These are phyloP conservation scores for Limnodromus scolopaceus DNA, from an alignment of 2,797 vertebrate species.

Conservation along the genomic window DNA sequence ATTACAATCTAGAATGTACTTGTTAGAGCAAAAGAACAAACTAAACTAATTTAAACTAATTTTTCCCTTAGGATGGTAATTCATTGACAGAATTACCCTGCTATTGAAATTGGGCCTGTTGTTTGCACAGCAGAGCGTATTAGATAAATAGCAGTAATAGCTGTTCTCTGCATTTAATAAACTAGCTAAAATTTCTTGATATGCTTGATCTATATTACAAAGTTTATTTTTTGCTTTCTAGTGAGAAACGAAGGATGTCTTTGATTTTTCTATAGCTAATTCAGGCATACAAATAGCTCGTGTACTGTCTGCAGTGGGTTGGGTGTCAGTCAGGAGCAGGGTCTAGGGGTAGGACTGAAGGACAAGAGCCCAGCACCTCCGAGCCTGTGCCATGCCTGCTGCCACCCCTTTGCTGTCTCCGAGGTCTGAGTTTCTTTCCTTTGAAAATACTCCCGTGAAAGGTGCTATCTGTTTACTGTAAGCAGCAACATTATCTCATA, in stretches of 20 bases:
- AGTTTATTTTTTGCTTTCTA: not conserved
- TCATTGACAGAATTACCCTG: conserved; percentile 17
- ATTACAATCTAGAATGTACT: not conserved
- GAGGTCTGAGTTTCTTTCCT: not conserved
- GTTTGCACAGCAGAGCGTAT: not conserved
- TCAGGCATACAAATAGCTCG: rapidly evolving
- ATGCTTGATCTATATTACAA: not conserved
- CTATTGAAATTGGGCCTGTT: not conserved
- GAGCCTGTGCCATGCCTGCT: not conserved
- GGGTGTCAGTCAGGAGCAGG: not conserved
- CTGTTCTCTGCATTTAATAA: not conserved
- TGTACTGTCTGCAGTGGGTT: rapidly evolving
- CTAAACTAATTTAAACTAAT: conserved; percentile 30
- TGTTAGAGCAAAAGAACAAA: conserved; percentile 35
- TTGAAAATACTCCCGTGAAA: rapidly evolving
- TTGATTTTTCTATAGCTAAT: not conserved
- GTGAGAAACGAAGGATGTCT: not conserved
- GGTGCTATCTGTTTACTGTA: not conserved
- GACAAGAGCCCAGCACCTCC: rapidly evolving
- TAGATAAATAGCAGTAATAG: not conserved
- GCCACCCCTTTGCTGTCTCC: not conserved
- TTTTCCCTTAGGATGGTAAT: conserved; percentile 38
- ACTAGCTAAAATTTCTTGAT: not conserved
- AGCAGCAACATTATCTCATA: not conserved
- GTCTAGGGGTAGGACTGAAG: not conserved